Evolutionary conservation across 2,888 invertebrate genomes (phyloP), one percentile per base, ranked within the genome.

Genomic region (Allolobophora icterica): DNA sequence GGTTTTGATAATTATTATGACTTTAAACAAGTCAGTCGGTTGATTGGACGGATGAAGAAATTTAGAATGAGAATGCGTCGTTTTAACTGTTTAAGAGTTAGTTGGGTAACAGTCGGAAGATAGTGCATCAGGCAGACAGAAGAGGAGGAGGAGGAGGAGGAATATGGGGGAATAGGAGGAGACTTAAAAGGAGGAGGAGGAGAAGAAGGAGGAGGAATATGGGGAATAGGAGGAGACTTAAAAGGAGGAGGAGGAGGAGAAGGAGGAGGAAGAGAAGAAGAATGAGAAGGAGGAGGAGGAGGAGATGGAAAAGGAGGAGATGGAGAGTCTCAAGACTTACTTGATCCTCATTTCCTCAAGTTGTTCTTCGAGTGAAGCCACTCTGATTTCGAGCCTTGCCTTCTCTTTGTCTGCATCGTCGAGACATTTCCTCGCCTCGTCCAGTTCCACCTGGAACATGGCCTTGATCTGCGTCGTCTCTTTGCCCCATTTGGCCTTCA

Each of bases 321-420:
- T n/a, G 17, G n/a, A 71, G 30, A 8, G 30, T 71, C 30, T 71
- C 6, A 71, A n/a, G 87, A 87, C 87, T 34, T 33, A 92, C 92
- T 87, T 92, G 92, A 93, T 93, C 89, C 93, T 92, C 89, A 94
- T 92, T 87, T 95, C 94, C 58, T 95, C 94, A 84, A 96, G 93
- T 93, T 96, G 95, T 89, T 96, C 96, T 90, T 95, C 95, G 89
- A 96, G 94, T 91, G 95, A 94, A 90, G 95, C 95, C 90, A 95
- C 94, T 91, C 95, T 95, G 92, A 96, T 95, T 93, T 96, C 96
- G 91, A 96, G 94, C 91, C 95, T 95, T 71, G 95, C 95, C 94
- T 96, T 96, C 92, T 96, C 95, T 92, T 96, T 95, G 89, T 95
- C 95, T 6, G 95, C 94, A 89, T 95, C 95, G 93, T 96, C 96